Evolutionary conservation across 2,797 vertebrate species (phyloP), one percentile per base, ranked within the genome.

Genomic region (Meda fulgida): DNA sequence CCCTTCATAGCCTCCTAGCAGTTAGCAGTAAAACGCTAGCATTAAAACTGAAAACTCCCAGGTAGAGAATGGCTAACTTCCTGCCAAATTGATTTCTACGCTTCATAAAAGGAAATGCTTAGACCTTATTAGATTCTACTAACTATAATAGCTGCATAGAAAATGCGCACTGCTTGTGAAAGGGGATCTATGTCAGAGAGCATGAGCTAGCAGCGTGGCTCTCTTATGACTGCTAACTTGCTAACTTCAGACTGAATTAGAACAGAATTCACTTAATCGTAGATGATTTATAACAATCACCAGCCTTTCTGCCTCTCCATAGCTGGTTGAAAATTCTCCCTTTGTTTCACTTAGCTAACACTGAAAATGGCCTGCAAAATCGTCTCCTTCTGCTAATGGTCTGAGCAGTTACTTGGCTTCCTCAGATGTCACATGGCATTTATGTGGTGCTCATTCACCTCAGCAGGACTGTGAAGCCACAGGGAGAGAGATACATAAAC

Each of bases 81-180:
- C 91, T 78, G 92, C 90, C 89, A 92, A 95, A 94, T 95, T 93
- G 93, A 95, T 96, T 94, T 94, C 81, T 93, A 95, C 81, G 91
- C 92, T 92, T 93, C 83, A 82, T 95, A 93, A 95, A 93, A 94
- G 88, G 88, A 92, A 89, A 89, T 91, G 90, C 92, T 92, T 92
- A 90, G 90, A 93, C 89, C 91, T 95, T 94, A 95, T 95, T 96
- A 94, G 94, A 95, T 94, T 94, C 89, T 88, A 87, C 91, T 92
- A 91, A 92, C 89, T 92, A 92, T 93, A 92, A 94, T 90, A 92
- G 93, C 92, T 87, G 89, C 92, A 93, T 91, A 90, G 88, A 90
- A 91, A 90, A 93, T 92, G 93, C 93, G 93, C 94, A 94, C 91
- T 94, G 93, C 91, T 90, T 89, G 92, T 94, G 92, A 94, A 94